Evolutionary conservation across 2,797 vertebrate genomes (phyloP).

Genomic region (Mus caroli): DNA sequence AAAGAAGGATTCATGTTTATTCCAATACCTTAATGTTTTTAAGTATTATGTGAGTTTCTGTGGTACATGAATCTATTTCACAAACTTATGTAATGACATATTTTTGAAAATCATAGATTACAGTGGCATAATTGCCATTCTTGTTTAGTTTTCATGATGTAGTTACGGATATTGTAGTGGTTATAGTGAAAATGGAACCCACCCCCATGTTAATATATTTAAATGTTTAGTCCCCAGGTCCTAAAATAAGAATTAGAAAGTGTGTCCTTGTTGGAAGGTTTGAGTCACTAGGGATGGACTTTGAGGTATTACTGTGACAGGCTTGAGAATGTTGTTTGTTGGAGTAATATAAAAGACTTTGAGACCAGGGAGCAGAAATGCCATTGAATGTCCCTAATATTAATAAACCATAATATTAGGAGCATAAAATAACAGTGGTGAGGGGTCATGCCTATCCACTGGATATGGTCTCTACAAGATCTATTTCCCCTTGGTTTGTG

Average conservation of each 20-base stretch:
- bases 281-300: too few species aligned
- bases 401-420: neutral
- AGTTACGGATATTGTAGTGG: neutral
- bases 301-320: neutral
- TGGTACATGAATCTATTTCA: neutral
- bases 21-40: neutral
- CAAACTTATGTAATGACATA: neutral
- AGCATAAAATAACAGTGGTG: neutral
- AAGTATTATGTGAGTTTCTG: conserved; percentile 26
- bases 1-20: neutral
- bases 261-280: too few species aligned
- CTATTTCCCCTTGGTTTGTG: too few species aligned
- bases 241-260: too few species aligned
- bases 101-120: neutral
- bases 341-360: neutral
- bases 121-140: neutral
- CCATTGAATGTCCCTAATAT: too few species aligned
- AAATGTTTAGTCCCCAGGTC: neutral
- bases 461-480: too few species aligned
- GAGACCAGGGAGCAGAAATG: neutral
- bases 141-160: neutral
- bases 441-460: neutral
- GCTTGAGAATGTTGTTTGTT: neutral
- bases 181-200: too few species aligned
- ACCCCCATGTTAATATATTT: neutral